These are phyloP conservation scores for Puma concolor DNA, from an alignment of 2,113 vertebrate species.

Conservation along the genomic window DNA sequence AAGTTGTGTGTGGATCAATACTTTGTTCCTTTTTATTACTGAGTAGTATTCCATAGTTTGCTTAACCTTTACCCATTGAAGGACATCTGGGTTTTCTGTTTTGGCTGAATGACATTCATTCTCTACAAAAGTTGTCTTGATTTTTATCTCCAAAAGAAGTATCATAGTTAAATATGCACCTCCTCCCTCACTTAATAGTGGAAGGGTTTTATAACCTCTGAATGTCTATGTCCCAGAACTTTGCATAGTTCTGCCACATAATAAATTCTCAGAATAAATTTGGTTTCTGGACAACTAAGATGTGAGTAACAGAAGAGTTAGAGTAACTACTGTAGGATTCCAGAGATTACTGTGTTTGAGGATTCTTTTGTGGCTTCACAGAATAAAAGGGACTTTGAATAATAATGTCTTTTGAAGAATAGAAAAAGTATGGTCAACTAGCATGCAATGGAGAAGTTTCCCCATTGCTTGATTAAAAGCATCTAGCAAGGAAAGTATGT, in stretches of 20 bases:
- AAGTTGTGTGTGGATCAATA: not conserved
- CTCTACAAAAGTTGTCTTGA: not conserved
- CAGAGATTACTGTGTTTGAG: not conserved
- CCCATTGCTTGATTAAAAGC: not conserved
- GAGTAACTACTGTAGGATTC: rapidly evolving
- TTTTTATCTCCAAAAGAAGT: not conserved
- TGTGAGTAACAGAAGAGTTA: not conserved
- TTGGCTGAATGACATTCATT: not conserved
- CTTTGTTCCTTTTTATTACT: not conserved
- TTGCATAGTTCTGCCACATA: not conserved
- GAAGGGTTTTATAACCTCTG: not conserved
- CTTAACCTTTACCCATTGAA: not conserved
- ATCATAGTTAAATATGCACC: not conserved
- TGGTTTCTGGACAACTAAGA: not conserved
- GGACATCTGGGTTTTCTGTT: not conserved
- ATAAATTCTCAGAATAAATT: not conserved
- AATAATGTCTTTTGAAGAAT: not conserved
- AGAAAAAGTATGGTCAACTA: not conserved
- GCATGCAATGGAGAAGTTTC: not conserved
- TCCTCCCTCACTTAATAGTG: not conserved
- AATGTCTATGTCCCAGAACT: not conserved
- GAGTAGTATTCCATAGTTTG: not conserved
- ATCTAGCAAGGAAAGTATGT: not conserved
- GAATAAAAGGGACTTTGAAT: not conserved
- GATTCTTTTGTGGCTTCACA: not conserved